Percentiles rank a stretch among this genome's conserved stretches.
Conservation (phyloP, 2,113 vertebrate species). For the Dissostichus mawsoni region DNA sequence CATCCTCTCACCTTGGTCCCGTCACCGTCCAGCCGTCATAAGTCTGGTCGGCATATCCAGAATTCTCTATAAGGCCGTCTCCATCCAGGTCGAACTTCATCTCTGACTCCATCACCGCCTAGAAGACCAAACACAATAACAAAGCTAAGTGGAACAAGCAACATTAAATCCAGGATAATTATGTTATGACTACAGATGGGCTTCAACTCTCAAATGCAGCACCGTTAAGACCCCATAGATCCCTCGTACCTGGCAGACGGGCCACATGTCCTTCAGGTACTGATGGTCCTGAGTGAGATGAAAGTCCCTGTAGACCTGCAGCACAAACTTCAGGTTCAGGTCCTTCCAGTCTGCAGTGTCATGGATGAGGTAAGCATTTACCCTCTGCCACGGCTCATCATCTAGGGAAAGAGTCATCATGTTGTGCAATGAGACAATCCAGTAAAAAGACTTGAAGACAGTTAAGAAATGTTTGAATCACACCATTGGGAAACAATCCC, state of each 20-base stretch:
- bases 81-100: constrained; percentile 93
- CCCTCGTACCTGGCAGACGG: constrained; percentile 90
- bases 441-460: background rate
- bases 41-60: constrained; percentile 96
- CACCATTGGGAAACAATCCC: too few species aligned
- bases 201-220: background rate
- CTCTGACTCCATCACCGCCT: constrained; percentile 94
- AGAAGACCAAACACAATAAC: constrained; percentile 13
- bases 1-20: constrained; percentile 90
- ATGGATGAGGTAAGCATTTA: constrained; percentile 96
- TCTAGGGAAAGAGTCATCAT: constrained; percentile 70
- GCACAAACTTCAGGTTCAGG: constrained; percentile 97
- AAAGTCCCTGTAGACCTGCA: constrained; percentile 96
- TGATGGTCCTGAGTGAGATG: constrained; percentile 85
- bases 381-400: constrained; percentile 93
- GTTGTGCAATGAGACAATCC: background rate
- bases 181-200: background rate
- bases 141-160: background rate
- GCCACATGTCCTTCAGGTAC: constrained; percentile 96
- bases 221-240: background rate
- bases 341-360: constrained; percentile 97
- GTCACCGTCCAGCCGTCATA: constrained; percentile 95
- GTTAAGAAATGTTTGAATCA: too few species aligned
- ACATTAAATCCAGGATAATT: background rate
- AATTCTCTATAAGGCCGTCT: constrained; percentile 96